Base-by-base conservation (phyloP, 2,797 vertebrate genomes). In the Geotrypetes seraphini region DNA sequence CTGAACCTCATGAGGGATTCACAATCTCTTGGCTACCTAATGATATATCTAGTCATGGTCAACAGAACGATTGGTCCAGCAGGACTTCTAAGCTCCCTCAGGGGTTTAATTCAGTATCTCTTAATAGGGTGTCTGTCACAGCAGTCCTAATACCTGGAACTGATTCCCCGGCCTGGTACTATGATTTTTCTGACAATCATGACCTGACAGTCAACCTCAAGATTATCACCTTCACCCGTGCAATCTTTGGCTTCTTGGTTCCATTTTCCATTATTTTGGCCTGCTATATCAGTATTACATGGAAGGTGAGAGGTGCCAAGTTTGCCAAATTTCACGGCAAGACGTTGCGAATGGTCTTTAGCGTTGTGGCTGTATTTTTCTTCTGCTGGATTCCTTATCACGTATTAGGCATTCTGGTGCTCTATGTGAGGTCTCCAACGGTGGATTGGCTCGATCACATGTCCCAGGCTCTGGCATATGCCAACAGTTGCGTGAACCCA, bases 401-500 rank as follows among this genome's bases (percentile, higher is more conserved):
- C 0, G 1, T 64, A 3, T 7, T 72, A 10, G 79, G 73, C 5
- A 35, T 69, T 19, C 42, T 75, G 5, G 3, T 0, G 4, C 5
- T 75, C 12, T 36, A 55, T 18, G 12, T 18, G 20, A 4, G 19
- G 9, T 38, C 42, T 17, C 7, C 42, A 17, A 31, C 44, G 4
- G 2, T 74, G 3, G 1, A 10, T 1, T 22, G 50, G 14, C 76
- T 77, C 68, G 65, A 83, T 29, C 32, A 50, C 2, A 23, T 83
- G 27, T 51, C 62, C 11, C 22, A 12, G 17, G 68, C 71, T 9
- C 48, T 88, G 9, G 85, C 82, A 0, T 84, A 78, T 6, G 30
- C 70, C 31, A 89, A 89, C 57, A 89, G 85, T 60, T 89, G 86
- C 50, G 56, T 87, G 38, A 87, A 89, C 48, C 86, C 87, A 4